Percentiles rank a stretch among this genome's conserved stretches.
phyloP scores from a whole-genome alignment of 2,113 vertebrate species.

The Atlantisia rogersi region DNA sequence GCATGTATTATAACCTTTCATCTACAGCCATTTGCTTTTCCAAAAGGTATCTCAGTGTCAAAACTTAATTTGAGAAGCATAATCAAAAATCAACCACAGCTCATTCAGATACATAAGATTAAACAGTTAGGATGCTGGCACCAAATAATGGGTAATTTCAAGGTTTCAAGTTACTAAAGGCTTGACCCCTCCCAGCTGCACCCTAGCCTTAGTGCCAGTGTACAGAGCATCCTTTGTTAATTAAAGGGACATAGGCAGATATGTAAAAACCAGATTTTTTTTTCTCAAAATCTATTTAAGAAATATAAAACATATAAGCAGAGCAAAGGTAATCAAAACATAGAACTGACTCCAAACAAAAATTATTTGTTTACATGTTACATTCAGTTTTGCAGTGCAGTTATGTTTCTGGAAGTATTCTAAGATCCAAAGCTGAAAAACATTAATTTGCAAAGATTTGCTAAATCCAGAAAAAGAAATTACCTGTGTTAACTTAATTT shows the following conservation, averaged over 20 bases:
- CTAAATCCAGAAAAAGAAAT: background rate
- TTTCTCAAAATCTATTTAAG: background rate
- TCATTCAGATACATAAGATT: background rate
- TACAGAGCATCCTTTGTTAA: background rate
- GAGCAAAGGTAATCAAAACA: background rate
- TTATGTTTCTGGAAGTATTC: background rate
- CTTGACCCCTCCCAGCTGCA: background rate
- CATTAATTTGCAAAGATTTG: background rate
- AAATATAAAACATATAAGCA: background rate
- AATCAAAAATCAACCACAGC: background rate
- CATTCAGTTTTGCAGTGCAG: background rate
- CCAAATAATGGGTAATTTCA: background rate
- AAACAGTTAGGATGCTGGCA: background rate
- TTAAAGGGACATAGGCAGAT: background rate
- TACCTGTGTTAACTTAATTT: background rate
- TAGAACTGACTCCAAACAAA: background rate
- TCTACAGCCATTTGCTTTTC: background rate
- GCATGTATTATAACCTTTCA: background rate
- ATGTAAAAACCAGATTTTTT: background rate
- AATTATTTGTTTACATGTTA: background rate
- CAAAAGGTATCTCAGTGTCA: background rate
- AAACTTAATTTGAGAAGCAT: background rate
- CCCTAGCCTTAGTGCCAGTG: background rate
- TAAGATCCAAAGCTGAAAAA: background rate
- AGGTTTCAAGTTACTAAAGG: background rate